Percentiles rank a stretch among this genome's conserved stretches.
Conservation (phyloP, 2,797 vertebrate species). For the Chelon labrosus region DNA sequence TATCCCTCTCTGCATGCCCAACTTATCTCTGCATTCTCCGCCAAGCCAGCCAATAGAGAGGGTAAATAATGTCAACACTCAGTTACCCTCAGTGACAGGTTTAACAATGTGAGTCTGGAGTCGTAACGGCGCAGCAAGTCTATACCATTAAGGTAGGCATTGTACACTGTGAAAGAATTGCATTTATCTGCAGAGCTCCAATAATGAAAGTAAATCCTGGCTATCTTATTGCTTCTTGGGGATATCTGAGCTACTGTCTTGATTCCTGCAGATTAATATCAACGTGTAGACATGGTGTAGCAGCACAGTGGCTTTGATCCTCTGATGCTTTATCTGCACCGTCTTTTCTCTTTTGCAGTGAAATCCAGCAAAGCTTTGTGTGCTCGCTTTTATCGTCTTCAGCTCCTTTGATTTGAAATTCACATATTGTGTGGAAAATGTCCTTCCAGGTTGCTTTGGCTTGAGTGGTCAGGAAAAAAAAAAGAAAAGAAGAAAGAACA, state of each 20-base stretch:
- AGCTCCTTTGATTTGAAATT: conserved; percentile 64
- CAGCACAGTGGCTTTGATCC: conserved; percentile 68
- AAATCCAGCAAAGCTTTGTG: conserved; percentile 55
- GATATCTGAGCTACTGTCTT: conserved; percentile 55
- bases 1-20: conserved; percentile 30
- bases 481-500: conserved; percentile 16
- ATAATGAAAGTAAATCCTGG: conserved; percentile 53
- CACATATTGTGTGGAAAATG: conserved; percentile 46
- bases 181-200: conserved; percentile 48
- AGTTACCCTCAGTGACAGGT: conserved; percentile 38
- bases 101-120: conserved; percentile 26
- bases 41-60: conserved; percentile 43
- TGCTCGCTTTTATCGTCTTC: conserved; percentile 55
- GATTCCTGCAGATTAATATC: conserved; percentile 72
- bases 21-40: conserved; percentile 40
- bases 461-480: conserved; percentile 26
- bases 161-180: conserved; percentile 39
- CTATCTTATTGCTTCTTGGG: conserved; percentile 45
- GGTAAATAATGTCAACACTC: conserved; percentile 53
- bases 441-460: conserved; percentile 31
- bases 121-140: conserved; percentile 29
- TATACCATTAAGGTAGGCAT: conserved; percentile 67
- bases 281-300: conserved; percentile 52
- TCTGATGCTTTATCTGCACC: conserved; percentile 58
- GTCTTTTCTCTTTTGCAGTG: conserved; percentile 53